These are phyloP conservation scores for Oscheius sp. DNA, from an alignment of 2,888 invertebrate genomes.

Conservation along the genomic window DNA sequence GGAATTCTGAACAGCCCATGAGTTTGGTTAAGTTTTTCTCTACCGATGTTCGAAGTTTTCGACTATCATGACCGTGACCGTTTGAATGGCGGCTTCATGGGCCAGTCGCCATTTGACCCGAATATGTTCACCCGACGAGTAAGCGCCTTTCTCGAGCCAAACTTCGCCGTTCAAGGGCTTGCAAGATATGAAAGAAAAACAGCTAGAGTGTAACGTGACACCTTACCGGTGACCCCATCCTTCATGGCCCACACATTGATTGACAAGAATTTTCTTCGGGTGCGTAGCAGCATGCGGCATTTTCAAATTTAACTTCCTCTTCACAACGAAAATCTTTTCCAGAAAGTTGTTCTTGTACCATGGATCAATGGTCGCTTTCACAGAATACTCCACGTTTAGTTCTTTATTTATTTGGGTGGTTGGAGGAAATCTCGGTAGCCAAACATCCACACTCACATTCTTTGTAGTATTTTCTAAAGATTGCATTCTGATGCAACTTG, in stretches of 20 bases:
- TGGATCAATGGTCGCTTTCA: conserved; percentile 59
- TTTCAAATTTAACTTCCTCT: conserved; percentile 51
- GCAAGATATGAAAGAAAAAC: conserved; percentile 49
- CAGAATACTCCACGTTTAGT: conserved; percentile 55
- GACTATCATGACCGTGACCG: conserved; percentile 39
- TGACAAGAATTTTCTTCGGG: conserved; percentile 50
- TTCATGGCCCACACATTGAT: conserved; percentile 59
- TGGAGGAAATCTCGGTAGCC: conserved; percentile 65
- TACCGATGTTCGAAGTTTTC: conserved; percentile 45
- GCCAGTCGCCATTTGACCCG: conserved; percentile 51
- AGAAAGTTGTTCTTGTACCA: conserved; percentile 61
- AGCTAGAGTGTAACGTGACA: not conserved
- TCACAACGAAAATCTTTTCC: conserved; percentile 55
- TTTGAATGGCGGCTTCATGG: conserved; percentile 44
- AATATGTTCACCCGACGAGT: conserved; percentile 52
- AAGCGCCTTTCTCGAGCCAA: conserved; percentile 56
- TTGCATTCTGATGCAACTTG: not conserved
- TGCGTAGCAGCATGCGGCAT: conserved; percentile 58
- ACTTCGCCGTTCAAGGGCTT: conserved; percentile 59
- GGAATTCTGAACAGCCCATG: conserved; percentile 45
- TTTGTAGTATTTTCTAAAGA: conserved; percentile 40
- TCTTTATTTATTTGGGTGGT: conserved; percentile 51
- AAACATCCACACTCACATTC: conserved; percentile 53
- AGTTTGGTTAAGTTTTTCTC: not conserved
- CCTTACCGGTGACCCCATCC: conserved; percentile 48